Base-by-base conservation (phyloP, 2,797 vertebrate species). In the Lutjanus campechanus region DNA sequence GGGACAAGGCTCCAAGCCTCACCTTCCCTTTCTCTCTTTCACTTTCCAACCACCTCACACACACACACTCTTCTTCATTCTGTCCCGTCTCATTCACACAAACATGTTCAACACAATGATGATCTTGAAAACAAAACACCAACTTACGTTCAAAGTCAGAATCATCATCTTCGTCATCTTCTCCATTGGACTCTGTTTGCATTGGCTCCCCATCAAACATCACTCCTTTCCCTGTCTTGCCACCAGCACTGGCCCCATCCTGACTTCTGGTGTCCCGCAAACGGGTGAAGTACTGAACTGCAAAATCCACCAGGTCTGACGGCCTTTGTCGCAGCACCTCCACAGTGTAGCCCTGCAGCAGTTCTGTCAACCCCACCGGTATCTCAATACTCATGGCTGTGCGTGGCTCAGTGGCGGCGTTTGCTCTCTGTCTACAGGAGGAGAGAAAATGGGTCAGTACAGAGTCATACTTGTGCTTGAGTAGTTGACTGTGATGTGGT, bases 291-390 rank as follows among this genome's bases (percentile, higher is more conserved):
- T 99, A 99, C 53, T 98, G 97, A 82, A 98, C 96, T 40, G 98
- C 97, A 92, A 99, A 99, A 79, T 97, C 97, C 89, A 99, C 95
- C 80, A 99, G 96, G 92, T 99, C 97, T n/a, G 97, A 92, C 73
- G 98, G 98, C 90, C 96, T 96, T 89, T 97, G 97, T 92, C 98
- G 96, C 87, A 99, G 95, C 85, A 99, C 98, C 93, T 99, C 98
- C 93, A 99, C 97, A 25, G 98, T 99, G 93, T 98, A 99, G 85
- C 97, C 97, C 94, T 99, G 97, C 92, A 99, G 96, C 91, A 99
- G 95, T 94, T 99, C 98, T 65, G 97, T 99, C 93, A 99, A 95
- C 83, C 98, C 98, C 87, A 96, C 94, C 49, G 98, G 98, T 93
- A 99, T 98, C 93, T 98, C 97, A 93, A 99, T 97, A 96, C 96